Percentiles rank a stretch among this genome's conserved stretches.
phyloP scores from a whole-genome alignment of 2,888 invertebrate genomes.

The Gari tellinella region DNA sequence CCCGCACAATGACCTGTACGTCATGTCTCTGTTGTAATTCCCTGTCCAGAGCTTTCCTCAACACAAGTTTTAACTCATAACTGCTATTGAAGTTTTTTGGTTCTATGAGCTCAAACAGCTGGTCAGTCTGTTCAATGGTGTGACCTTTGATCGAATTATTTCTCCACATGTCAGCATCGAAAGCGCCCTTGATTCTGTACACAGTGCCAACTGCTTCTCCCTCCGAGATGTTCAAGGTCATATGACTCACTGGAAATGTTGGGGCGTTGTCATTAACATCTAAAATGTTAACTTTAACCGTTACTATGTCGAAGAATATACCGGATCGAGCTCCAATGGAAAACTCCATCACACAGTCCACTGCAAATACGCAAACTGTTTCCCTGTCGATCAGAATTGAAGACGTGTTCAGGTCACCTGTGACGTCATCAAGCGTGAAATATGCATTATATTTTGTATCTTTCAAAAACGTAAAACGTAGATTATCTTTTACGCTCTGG shows the following conservation, averaged over 20 bases:
- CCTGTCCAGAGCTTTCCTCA: constrained; percentile 70
- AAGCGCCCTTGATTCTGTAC: constrained; percentile 38
- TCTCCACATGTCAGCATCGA: constrained; percentile 50
- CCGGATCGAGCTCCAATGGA: constrained; percentile 39
- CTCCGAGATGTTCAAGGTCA: constrained; percentile 44
- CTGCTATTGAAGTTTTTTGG: constrained; percentile 40
- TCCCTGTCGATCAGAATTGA: constrained; percentile 45
- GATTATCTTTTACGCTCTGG: constrained; percentile 17
- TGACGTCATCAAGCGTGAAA: constrained; percentile 30
- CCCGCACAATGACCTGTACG: constrained; percentile 69
- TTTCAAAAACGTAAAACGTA: constrained; percentile 27
- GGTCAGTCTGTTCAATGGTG: constrained; percentile 31
- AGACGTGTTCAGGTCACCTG: constrained; percentile 43
- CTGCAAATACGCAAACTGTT: constrained; percentile 42
- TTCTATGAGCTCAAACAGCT: constrained; percentile 36
- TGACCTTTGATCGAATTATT: constrained; percentile 51
- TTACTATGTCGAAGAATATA: constrained; percentile 60
- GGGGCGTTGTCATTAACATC: constrained; percentile 72
- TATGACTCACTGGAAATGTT: constrained; percentile 47
- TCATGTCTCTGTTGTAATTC: constrained; percentile 69
- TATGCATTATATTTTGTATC: constrained; percentile 19
- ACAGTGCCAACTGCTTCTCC: constrained; percentile 33
- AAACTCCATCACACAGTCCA: constrained; percentile 42
- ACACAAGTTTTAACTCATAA: constrained; percentile 56
- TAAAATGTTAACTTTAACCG: constrained; percentile 56